Evolutionary conservation across 2,113 vertebrate genomes (phyloP), one percentile per base, ranked within the genome.

Genomic region (Grus americana): DNA sequence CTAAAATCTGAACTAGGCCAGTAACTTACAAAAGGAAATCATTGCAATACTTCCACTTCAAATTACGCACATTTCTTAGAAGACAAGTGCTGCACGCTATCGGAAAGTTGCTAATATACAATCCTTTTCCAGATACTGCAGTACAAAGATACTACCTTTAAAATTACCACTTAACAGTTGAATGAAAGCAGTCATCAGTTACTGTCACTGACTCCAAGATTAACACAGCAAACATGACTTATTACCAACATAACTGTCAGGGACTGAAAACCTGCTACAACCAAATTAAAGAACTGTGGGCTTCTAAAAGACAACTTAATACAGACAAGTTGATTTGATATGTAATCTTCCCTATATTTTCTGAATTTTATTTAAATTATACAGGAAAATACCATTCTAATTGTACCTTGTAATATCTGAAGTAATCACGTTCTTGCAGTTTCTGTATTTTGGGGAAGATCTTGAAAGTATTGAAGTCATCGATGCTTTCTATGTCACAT

Each of bases 391-490:
- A 40, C 4, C 34, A 38, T 55, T 86, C 15, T 65, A 87, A 88
- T n/a, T 42, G 9, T 97, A 99, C 99, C 98, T 98, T 99, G 97
- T 99, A 99, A 97, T 99, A 99, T 98, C 99, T 98, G 97, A 99
- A 99, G 97, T 99, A 99, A 96, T 99, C 99, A 57, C 98, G 98
- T 93, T 99, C 99, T 34, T 98, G 98, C 80, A 99, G 98, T 82
- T 98, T 99, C 97, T 98, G 98, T 80, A 99, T 98, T 83, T 98
- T 98, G 36, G 99, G 99, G 95, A 98, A 99, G 68, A 99, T 97
- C 98, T 99, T 99, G 96, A 99, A 99, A 97, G 99, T 99, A 98
- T 99, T 99, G 98, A 99, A 99, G 92, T 98, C 98, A 95, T 99
- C 99, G 2, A 99, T 99, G 98, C 99, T 99, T 92, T 99, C 99